Percentiles rank a stretch among this genome's conserved stretches.
These are phyloP conservation scores for Apoderus coryli DNA, from an alignment of 2,888 invertebrate genomes.

Conservation along the genomic window DNA sequence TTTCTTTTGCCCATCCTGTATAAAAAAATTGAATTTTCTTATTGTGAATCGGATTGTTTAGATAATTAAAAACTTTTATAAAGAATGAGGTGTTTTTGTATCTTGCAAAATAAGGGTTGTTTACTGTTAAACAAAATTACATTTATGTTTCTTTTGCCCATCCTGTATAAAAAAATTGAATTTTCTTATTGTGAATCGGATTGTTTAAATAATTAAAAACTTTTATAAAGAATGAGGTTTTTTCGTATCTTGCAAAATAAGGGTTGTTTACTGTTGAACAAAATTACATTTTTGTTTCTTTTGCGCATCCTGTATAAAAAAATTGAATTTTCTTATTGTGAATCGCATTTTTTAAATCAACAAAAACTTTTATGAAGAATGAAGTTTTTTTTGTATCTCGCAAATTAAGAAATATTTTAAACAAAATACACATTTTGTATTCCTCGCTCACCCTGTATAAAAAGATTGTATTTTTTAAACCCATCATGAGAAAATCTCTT, in stretches of 20 bases:
- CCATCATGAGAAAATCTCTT: too few relatives aligned
- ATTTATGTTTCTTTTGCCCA: not conserved
- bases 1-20: conserved; percentile 1
- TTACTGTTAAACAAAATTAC: not conserved
- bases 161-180: not conserved
- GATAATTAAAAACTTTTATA: not conserved
- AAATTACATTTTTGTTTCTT: not conserved
- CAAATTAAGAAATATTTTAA: too few relatives aligned
- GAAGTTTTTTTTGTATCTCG: too few relatives aligned
- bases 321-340: not conserved
- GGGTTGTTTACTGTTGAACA: not conserved
- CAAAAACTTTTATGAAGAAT: conserved; percentile 3
- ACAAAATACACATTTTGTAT: too few relatives aligned
- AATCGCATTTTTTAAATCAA: not conserved
- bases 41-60: not conserved
- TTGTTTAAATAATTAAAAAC: not conserved
- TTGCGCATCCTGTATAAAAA: conserved; percentile 1
- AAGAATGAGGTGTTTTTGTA: not conserved
- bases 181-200: not conserved
- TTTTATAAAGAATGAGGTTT: conserved; percentile 1
- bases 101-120: not conserved
- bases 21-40: not conserved
- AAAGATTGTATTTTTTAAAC: too few relatives aligned
- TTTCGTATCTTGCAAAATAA: too few relatives aligned
- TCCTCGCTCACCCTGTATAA: too few relatives aligned